phyloP scores from a whole-genome alignment of 2,797 vertebrate species.

The Sebastes itinus region DNA sequence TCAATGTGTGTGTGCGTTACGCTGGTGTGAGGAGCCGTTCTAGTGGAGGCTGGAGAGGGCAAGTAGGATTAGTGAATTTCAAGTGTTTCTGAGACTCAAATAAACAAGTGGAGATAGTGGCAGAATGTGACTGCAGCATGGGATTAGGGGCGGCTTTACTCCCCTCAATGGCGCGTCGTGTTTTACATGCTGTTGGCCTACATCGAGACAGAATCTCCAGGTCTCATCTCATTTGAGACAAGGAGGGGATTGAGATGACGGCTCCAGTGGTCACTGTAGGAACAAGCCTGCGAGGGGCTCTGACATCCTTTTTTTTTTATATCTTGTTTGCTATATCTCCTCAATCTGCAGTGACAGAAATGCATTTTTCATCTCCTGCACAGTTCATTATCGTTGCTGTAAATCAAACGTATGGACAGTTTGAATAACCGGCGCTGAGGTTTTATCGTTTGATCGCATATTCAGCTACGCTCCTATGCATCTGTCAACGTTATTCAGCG shows the following conservation, averaged over 20 bases:
- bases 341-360: slow-evolving; percentile 32
- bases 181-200: slow-evolving; percentile 64
- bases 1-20: background rate
- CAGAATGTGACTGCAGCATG: slow-evolving; percentile 67
- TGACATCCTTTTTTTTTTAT: slow-evolving; percentile 17
- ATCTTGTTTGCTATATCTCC: slow-evolving; percentile 50
- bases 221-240: slow-evolving; percentile 50
- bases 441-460: slow-evolving; percentile 42
- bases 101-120: slow-evolving; percentile 73
- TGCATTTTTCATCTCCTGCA: slow-evolving; percentile 26
- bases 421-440: slow-evolving; percentile 31
- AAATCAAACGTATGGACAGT: slow-evolving; percentile 42
- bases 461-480: slow-evolving; percentile 27
- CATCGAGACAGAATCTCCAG: slow-evolving; percentile 51
- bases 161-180: slow-evolving; percentile 32
- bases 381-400: slow-evolving; percentile 38
- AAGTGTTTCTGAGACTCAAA: slow-evolving; percentile 69
- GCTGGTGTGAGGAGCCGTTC: slow-evolving; percentile 10
- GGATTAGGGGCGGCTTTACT: slow-evolving; percentile 68
- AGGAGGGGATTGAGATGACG: slow-evolving; percentile 21
- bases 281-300: background rate
- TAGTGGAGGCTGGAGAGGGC: slow-evolving; percentile 40
- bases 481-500: slow-evolving; percentile 50
- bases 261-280: slow-evolving; percentile 39
- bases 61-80: slow-evolving; percentile 71